phyloP scores from a whole-genome alignment of 2,888 invertebrate species.

The Heliconius cydno region DNA sequence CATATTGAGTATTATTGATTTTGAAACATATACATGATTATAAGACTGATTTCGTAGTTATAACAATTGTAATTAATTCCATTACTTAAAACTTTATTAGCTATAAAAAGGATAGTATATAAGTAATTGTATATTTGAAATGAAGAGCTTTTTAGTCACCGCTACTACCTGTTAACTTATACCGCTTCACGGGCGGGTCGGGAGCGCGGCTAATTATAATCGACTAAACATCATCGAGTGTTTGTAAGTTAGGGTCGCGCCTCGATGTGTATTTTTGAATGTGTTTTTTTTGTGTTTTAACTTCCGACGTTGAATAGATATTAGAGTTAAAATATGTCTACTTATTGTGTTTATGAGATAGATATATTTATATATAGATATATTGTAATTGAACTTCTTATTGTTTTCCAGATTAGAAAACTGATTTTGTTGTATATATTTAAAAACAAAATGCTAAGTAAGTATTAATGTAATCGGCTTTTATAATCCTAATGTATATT shows the following conservation, averaged over 20 bases:
- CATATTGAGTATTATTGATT: not conserved
- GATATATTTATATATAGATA: not conserved
- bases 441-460: not conserved
- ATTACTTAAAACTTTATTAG: not conserved
- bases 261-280: slow-evolving; percentile 74
- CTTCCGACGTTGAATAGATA: slow-evolving; percentile 52
- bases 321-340: not conserved
- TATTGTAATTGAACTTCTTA: not conserved
- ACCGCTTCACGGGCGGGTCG: slow-evolving; percentile 58
- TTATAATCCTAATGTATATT: not conserved
- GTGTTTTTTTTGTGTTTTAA: slow-evolving; percentile 59
- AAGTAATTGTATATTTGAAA: not conserved
- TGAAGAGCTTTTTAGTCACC: not conserved
- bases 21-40: not conserved
- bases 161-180: slow-evolving; percentile 55
- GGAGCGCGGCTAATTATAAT: slow-evolving; percentile 81
- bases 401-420: not conserved
- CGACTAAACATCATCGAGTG: slow-evolving; percentile 81
- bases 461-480: not conserved
- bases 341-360: not conserved
- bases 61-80: not conserved
- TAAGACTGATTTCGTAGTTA: not conserved
- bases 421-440: not conserved
- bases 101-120: not conserved
- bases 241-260: slow-evolving; percentile 77